These are phyloP conservation scores for Numenius arquata DNA, from an alignment of 2,113 vertebrate genomes.

Conservation along the genomic window DNA sequence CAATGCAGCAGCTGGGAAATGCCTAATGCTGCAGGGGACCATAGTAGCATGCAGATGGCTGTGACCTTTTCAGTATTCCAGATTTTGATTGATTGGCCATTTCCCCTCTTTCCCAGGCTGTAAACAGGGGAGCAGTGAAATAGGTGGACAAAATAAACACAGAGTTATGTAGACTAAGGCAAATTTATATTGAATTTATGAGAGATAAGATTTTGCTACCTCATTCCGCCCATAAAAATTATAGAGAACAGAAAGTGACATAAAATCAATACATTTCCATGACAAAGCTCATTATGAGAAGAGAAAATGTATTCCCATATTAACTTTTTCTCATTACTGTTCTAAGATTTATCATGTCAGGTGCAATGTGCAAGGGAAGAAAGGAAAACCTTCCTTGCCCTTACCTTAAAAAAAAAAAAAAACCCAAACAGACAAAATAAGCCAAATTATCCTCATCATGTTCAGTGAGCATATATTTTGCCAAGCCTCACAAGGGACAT, in stretches of 20 bases:
- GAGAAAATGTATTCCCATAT: constrained; percentile 51
- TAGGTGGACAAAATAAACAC: constrained; percentile 4
- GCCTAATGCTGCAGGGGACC: not conserved
- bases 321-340: constrained; percentile 57
- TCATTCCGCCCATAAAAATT: constrained; percentile 51
- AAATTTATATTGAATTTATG: constrained; percentile 24
- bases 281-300: constrained; percentile 46
- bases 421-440: not conserved
- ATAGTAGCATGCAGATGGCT: not conserved
- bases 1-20: not conserved
- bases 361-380: not conserved
- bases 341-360: constrained; percentile 29
- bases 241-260: constrained; percentile 48
- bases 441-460: not conserved
- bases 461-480: not conserved
- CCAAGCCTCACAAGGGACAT: not conserved
- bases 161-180: not conserved
- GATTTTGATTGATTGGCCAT: not conserved
- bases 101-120: not conserved
- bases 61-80: constrained; percentile 26
- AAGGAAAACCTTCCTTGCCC: constrained; percentile 14
- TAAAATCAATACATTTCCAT: constrained; percentile 58
- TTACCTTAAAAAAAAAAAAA: not conserved
- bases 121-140: not conserved
- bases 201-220: constrained; percentile 25